Base-by-base conservation (phyloP, 2,888 invertebrate genomes). In the Plagodis pulveraria region DNA sequence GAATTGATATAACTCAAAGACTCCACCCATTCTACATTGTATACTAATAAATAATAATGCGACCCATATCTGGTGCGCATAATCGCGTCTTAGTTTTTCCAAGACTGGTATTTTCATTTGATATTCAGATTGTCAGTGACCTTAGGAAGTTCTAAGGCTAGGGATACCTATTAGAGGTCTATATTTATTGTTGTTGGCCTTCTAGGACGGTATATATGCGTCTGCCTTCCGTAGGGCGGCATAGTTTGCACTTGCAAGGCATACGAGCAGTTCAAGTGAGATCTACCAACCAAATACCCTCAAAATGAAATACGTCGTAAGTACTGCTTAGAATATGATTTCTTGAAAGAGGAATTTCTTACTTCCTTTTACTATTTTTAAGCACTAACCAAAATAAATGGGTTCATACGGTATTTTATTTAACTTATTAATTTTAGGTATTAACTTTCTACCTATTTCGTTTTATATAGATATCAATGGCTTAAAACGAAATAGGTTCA, bases 181-280 rank as follows among this genome's bases (percentile, higher is more conserved):
- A 40, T 34, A 43, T 49, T 56, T 41, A 22, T 58, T 48, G 58
- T 78, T 66, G 79, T 55, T 68, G 87, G 80, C 91, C 91, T 91
- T 91, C 89, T 79, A 69, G 69, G 12, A 69, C 69, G 63, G 76
- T 90, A 89, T 91, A 91, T 86, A 91, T 79, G 80, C 75, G 71
- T 63, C 70, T 63, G 74, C 75, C 79, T 83, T 85, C 86, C 78
- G 79, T 73, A 72, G 81, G 71, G 72, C 71, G 62, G 77, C 71
- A 89, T 83, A 91, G 91, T 92, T 87, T 86, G 85, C 89, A 82
- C 84, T 85, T 54, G 78, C 89, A 89, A 90, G 89, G 89, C 89
- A 79, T 70, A 50, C 63, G 62, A 83, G 91, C 91, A 91, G 90
- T 91, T 91, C 90, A 86, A 79, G 87, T 90, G 86, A 56, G 11